Percentiles rank a stretch among this genome's conserved stretches.
Conservation (phyloP, 2,888 invertebrate species). For the Villa cingulata region DNA sequence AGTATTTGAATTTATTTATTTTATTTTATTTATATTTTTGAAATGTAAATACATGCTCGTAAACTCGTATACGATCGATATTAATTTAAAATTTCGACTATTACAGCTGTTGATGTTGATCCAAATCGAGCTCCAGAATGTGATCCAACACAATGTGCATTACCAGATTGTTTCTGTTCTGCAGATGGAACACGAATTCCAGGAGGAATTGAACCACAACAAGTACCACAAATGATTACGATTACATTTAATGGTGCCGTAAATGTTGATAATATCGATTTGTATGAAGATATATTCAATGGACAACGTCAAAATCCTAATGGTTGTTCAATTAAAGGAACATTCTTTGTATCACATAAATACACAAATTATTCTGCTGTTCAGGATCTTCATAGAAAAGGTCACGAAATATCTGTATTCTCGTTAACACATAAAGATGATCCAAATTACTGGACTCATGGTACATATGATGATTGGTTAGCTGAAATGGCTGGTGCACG, state of each 20-base stretch:
- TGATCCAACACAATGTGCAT: constrained; percentile 72
- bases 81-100: background rate
- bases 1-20: constrained; percentile 37
- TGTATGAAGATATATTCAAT: constrained; percentile 82
- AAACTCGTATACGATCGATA: background rate
- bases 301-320: constrained; percentile 76
- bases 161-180: constrained; percentile 88
- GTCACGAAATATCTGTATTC: constrained; percentile 85
- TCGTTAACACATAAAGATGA: constrained; percentile 87
- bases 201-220: constrained; percentile 64
- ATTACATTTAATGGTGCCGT: constrained; percentile 87
- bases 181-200: constrained; percentile 84
- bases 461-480: constrained; percentile 81
- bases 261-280: constrained; percentile 83
- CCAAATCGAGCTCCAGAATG: constrained; percentile 88
- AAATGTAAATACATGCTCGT: no score
- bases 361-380: constrained; percentile 83
- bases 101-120: constrained; percentile 73
- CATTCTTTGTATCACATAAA: constrained; percentile 85
- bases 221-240: constrained; percentile 88
- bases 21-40: background rate
- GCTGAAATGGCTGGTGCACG: constrained; percentile 90
- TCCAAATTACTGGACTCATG: constrained; percentile 78
- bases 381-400: constrained; percentile 76
- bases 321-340: constrained; percentile 76